phyloP scores from a whole-genome alignment of 1,140 invertebrate species.

The Drosophila tsacasi region DNA sequence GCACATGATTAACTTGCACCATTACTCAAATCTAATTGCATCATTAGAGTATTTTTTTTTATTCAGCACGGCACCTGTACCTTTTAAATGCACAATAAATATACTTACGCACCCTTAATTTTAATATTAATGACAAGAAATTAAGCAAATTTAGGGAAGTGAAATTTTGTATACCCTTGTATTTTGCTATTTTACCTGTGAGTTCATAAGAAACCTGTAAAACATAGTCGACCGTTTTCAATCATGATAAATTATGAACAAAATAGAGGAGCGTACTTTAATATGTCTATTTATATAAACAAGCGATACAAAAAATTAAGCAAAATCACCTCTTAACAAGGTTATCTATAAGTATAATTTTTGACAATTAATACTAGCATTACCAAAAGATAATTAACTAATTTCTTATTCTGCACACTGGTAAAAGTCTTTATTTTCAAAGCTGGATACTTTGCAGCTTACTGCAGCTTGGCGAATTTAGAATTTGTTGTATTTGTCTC shows the following conservation, averaged over 20 bases:
- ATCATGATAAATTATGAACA: background rate
- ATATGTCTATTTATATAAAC: background rate
- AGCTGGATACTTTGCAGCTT: too few relatives aligned
- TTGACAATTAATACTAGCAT: too few relatives aligned
- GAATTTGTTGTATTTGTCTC: too few relatives aligned
- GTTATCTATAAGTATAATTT: background rate
- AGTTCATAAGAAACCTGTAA: background rate
- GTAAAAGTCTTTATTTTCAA: too few relatives aligned
- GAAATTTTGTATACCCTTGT: background rate
- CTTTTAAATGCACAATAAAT: constrained; percentile 18
- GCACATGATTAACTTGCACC: constrained; percentile 12
- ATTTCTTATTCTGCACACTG: too few relatives aligned
- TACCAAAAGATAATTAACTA: too few relatives aligned
- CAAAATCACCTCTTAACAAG: background rate
- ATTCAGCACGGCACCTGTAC: constrained; percentile 17
- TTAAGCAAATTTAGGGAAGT: background rate
- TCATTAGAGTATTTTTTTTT: background rate
- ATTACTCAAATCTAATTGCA: constrained; percentile 20
- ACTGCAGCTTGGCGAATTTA: too few relatives aligned
- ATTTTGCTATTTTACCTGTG: background rate
- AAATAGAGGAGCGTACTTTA: background rate
- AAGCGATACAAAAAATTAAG: background rate
- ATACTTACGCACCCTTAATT: background rate
- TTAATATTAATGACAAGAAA: background rate
- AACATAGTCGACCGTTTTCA: background rate